A percentile compares a stretch with the other conserved stretches of the same genome.
These are phyloP conservation scores for Pseudomugil gertrudae DNA, from an alignment of 2,797 vertebrate species.

Conservation along the genomic window DNA sequence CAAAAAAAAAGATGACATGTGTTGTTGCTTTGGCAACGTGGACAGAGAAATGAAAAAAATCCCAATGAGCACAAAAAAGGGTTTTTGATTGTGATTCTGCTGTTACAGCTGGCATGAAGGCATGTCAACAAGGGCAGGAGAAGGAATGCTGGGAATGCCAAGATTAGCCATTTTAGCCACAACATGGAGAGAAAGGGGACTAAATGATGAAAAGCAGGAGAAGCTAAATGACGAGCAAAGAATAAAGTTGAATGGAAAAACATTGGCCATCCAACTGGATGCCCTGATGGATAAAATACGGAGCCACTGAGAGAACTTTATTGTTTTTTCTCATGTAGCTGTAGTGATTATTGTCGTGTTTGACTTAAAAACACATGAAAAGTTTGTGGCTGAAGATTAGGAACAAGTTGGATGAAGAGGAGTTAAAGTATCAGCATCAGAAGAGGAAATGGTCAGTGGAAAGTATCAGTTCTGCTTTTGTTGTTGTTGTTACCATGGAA, in stretches of 20 bases:
- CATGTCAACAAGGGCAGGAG: conserved; percentile 56
- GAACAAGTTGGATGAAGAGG: conserved; percentile 13
- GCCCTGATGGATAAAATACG: too few relatives aligned
- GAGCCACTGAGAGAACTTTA: neutral
- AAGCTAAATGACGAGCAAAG: conserved; percentile 2
- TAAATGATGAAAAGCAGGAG: conserved; percentile 4
- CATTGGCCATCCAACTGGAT: too few relatives aligned
- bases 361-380: neutral
- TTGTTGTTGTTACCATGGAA: conserved; percentile 41
- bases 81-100: conserved; percentile 21
- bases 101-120: conserved; percentile 59
- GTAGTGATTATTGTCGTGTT: neutral
- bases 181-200: conserved; percentile 13
- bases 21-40: neutral
- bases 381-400: conserved; percentile 5
- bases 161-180: conserved; percentile 38
- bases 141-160: conserved; percentile 75
- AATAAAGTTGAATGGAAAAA: neutral
- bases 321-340: neutral
- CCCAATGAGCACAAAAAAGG: conserved; percentile 4
- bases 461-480: conserved; percentile 60
- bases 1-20: neutral
- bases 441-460: conserved; percentile 53
- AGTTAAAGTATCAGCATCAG: conserved; percentile 5
- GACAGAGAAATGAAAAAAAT: conserved; percentile 4